A percentile compares a stretch with the other conserved stretches of the same genome.
phyloP scores from a whole-genome alignment of 2,797 vertebrate genomes.

The Gallinago stenura region DNA sequence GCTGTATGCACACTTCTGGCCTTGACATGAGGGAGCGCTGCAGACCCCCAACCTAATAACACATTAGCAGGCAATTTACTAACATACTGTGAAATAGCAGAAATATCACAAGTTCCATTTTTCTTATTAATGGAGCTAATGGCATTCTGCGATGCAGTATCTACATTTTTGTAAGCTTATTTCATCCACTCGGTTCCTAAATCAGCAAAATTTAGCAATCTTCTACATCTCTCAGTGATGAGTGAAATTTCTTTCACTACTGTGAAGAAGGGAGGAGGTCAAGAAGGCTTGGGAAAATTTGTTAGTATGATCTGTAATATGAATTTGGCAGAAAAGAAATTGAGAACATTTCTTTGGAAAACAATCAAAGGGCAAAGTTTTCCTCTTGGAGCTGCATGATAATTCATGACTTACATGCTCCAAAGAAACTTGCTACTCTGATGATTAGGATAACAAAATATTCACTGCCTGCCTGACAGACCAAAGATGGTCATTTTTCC shows the following conservation, averaged over 20 bases:
- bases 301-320: conserved; percentile 45
- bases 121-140: not conserved
- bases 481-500: conserved; percentile 46
- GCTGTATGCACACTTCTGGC: not conserved
- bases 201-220: conserved; percentile 50
- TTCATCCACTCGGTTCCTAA: conserved; percentile 37
- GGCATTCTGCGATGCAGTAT: not conserved
- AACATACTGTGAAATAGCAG: not conserved
- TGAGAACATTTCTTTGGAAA: conserved; percentile 70
- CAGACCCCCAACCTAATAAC: not conserved
- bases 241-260: conserved; percentile 50
- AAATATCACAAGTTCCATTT: conserved; percentile 25
- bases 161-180: conserved; percentile 41
- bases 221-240: not conserved
- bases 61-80: not conserved
- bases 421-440: conserved; percentile 23
- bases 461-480: conserved; percentile 34
- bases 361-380: conserved; percentile 71
- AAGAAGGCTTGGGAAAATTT: conserved; percentile 72
- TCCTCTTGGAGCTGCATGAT: conserved; percentile 43
- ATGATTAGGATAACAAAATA: conserved; percentile 40
- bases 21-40: not conserved
- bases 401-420: conserved; percentile 48
- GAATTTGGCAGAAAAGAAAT: conserved; percentile 68
- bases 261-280: conserved; percentile 54